Conservation (phyloP, 53 echinoderm and acorn worm genomes). For the Holothuria scabra region DNA sequence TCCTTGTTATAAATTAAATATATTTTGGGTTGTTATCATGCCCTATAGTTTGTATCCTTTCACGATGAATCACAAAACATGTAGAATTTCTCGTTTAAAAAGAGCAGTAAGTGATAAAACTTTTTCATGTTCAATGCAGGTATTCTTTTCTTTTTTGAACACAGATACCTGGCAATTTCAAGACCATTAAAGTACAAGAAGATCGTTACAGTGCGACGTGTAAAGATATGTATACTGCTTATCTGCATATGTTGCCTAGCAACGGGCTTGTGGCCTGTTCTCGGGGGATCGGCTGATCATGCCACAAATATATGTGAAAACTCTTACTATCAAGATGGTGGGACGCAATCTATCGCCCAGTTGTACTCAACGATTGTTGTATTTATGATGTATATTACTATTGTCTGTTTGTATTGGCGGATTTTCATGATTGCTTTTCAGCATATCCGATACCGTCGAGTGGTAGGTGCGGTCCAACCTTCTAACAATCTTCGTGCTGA, state of each 20-base stretch:
- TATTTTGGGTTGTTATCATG: no score
- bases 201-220: background rate
- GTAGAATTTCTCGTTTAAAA: no score
- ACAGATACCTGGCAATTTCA: slow-evolving; percentile 26
- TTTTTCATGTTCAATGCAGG: no score
- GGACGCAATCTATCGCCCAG: slow-evolving; percentile 12
- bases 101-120: no score
- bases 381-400: background rate
- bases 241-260: background rate
- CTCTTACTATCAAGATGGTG: background rate
- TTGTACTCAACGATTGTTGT: slow-evolving; percentile 1
- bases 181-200: background rate
- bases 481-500: no score
- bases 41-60: no score
- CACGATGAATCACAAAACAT: no score
- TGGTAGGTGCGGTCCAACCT: no score
- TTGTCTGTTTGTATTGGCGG: background rate
- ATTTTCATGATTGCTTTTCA: background rate
- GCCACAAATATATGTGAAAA: slow-evolving; percentile 8
- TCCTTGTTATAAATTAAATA: no score
- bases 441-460: background rate
- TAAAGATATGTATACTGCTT: background rate
- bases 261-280: slow-evolving; percentile 25
- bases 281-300: background rate
- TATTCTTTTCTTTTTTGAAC: background rate